Evolutionary conservation across 2,888 invertebrate species (phyloP), one percentile per base, ranked within the genome.

Genomic region (Cryptocheilus praepositus): DNA sequence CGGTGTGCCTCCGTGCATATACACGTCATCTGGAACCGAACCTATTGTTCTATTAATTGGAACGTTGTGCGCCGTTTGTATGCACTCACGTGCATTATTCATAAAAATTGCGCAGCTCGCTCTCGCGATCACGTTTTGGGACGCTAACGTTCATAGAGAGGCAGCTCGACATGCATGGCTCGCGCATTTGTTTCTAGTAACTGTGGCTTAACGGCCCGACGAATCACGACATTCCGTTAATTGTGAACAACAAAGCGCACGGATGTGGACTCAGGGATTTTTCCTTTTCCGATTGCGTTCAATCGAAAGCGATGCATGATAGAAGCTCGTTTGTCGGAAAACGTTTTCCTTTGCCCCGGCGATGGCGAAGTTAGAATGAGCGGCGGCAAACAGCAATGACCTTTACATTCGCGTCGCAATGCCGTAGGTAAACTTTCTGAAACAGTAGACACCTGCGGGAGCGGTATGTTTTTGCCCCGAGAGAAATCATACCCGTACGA

Each of bases 301-400:
- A 36, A 36, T 36, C 36, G 21, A 22, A 16, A 7, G 2, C 19
- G 28, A 25, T 8, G 57, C 57, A 19, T 18, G 36, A 22, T 46
- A 60, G 18, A 51, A 53, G 54, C 64, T 67, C 64, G 71, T 36
- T 58, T 61, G 54, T 75, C 59, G 64, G 51, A 65, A 67, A 70
- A 76, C 74, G 70, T 78, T 76, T 72, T 73, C 60, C 67, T 58
- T 62, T n/a, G 36, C 36, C 19, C 21, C 13, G 18, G 19, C n/a
- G 25, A 55, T 45, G 28, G 57, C 13, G 58, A 56, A 56, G 61
- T 28, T 64, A 65, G 58, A 71, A 64, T 57, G 69, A 63, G 71
- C 61, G 55, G 59, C 64, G 77, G 79, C 74, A 78, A 78, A 78
- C 67, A 79, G 76, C 79, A 72, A 78, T 76, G 76, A 76, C 76